These are phyloP conservation scores for Squalus acanthias DNA, from an alignment of 2,797 vertebrate genomes.

Conservation along the genomic window DNA sequence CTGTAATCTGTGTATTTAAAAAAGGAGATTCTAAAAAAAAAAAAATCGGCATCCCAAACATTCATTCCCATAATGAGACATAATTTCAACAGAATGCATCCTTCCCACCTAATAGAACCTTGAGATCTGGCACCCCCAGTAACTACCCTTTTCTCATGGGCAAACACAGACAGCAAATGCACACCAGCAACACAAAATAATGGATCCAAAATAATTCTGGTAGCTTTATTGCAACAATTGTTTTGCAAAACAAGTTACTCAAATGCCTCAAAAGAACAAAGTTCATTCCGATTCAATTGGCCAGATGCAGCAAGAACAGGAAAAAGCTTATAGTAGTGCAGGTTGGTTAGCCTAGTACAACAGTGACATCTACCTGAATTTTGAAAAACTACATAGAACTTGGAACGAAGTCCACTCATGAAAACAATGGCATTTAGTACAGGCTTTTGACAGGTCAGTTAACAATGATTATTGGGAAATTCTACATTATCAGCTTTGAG, in stretches of 20 bases:
- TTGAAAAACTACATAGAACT: not conserved
- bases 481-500: not conserved
- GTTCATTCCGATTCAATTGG: not conserved
- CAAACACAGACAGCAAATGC: not conserved
- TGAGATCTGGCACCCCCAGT: not conserved
- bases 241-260: not conserved
- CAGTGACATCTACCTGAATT: not conserved
- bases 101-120: not conserved
- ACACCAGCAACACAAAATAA: not conserved
- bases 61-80: not conserved
- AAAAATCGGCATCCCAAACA: not conserved
- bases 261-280: not conserved
- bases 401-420: not conserved
- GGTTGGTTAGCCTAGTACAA: not conserved
- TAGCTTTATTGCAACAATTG: not conserved
- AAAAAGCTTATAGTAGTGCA: not conserved
- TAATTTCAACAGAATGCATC: not conserved
- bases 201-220: not conserved
- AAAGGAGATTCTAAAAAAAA: not conserved
- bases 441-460: too few relatives aligned
- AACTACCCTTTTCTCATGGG: not conserved
- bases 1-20: slow-evolving; percentile 60
- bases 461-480: not conserved
- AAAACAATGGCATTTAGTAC: not conserved
- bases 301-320: not conserved